Evolutionary conservation across 2,797 vertebrate genomes (phyloP).

Genomic region (Enteromius radiatus): DNA sequence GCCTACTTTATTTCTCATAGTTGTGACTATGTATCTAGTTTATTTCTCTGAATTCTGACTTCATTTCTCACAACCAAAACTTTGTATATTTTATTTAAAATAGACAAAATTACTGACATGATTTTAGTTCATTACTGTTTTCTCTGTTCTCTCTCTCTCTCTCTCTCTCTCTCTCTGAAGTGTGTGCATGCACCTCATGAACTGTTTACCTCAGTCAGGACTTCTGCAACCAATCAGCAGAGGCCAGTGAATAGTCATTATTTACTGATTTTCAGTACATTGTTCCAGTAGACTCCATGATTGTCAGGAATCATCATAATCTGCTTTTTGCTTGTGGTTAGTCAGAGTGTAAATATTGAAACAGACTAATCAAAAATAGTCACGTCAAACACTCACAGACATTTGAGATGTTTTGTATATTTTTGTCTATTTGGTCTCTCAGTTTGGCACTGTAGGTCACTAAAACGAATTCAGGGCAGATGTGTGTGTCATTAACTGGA

Average conservation of each 20-base stretch:
- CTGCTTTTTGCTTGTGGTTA: constrained; percentile 26
- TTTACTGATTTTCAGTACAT: constrained; percentile 23
- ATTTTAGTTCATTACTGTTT: background rate
- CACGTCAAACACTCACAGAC: constrained; percentile 7
- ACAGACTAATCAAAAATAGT: background rate
- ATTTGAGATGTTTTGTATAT: background rate
- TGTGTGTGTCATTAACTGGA: constrained; percentile 35
- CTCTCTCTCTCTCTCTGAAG: constrained; percentile 1
- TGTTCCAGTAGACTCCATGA: constrained; percentile 18
- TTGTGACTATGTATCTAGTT: background rate
- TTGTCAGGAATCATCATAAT: constrained; percentile 29
- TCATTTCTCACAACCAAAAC: background rate
- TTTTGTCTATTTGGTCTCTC: background rate
- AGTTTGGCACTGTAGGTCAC: background rate
- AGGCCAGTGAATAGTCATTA: constrained; percentile 10
- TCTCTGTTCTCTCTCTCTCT: background rate
- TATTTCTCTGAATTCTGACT: background rate
- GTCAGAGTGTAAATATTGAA: constrained; percentile 28
- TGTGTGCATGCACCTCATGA: constrained; percentile 6
- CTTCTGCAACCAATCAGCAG: constrained; percentile 35
- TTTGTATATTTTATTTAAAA: background rate
- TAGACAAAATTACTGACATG: background rate
- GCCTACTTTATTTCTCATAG: background rate
- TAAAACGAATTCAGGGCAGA: constrained; percentile 11
- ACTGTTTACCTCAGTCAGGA: constrained; percentile 38